Base-by-base conservation (phyloP, 2,797 vertebrate species). In the Valencia hispanica region DNA sequence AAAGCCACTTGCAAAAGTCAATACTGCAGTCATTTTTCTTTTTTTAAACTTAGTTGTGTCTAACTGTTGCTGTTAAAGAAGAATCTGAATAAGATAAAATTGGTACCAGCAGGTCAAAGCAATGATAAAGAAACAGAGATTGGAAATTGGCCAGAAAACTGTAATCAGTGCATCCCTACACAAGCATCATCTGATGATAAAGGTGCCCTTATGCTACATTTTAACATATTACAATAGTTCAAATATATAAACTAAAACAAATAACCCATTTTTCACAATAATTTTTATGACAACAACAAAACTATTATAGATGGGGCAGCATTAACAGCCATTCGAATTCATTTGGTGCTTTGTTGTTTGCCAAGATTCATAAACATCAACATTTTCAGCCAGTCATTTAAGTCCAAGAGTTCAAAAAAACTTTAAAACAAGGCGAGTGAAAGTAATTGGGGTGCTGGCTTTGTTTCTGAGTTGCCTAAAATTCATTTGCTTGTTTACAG, bases 391-490 rank as follows among this genome's bases (percentile, higher is more conserved):
- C 27, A n/a, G 47, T 50, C 25, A 48, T 63, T 63, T 36, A 45
- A 27, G 20, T 10, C 30, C 11, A 34, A 50, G 43, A 63, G 14
- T 0, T 4, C 34, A 9, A 27, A 32, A 17, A 5, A 59, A 30
- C 14, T 15, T 53, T 20, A 36, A 22, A 63, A 68, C 7, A 43
- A 10, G 15, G 8, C 39, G n/a, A 68, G 25, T n/a, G 14, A 86
- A 75, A 79, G 61, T 39, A 71, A 80, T 27, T 43, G 32, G 45
- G 68, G 70, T 53, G 20, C 32, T 70, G 51, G 77, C 76, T 70
- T 68, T 1, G n/a, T 36, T 59, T 74, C 34, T 48, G 50, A 14
- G 30, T 22, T 72, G 53, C 53, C 22, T 50, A 75, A 71, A 80
- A 73, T 65, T 39, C 1, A 2, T 70, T 70, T 14, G 71, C 59